Conservation (phyloP, 2,797 vertebrate genomes). For the Pseudochirops corinnae region DNA sequence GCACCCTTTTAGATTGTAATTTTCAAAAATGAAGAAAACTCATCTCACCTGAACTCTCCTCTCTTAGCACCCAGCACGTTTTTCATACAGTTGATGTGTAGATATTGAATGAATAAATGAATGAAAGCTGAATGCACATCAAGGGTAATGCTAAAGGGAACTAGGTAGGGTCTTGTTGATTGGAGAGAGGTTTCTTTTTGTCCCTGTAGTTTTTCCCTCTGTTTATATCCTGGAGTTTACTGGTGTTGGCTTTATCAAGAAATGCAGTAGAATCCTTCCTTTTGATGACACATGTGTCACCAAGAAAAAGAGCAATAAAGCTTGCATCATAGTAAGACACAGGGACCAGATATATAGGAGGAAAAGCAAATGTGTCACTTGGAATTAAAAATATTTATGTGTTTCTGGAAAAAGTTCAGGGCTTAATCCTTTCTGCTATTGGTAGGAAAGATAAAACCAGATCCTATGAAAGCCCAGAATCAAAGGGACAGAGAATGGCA, state of each 20-base stretch:
- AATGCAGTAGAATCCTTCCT: background rate
- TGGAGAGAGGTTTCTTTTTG: background rate
- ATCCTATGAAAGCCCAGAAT: background rate
- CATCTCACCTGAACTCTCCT: background rate
- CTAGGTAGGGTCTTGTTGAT: background rate
- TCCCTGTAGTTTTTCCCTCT: background rate
- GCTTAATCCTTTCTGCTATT: background rate
- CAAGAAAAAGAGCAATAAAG: background rate
- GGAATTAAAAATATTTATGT: background rate
- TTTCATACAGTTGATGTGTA: background rate
- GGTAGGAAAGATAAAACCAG: background rate
- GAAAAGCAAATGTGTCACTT: background rate
- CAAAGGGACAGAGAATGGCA: background rate
- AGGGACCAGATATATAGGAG: background rate
- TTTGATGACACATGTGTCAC: background rate
- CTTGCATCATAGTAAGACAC: background rate
- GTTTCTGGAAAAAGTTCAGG: background rate
- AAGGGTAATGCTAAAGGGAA: accelerated
- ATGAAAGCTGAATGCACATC: background rate
- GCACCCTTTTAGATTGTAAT: background rate
- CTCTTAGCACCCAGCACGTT: too few species aligned
- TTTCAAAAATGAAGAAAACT: slow-evolving; percentile 1
- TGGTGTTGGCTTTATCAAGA: background rate
- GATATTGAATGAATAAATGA: background rate
- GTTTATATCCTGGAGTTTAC: background rate